These are phyloP conservation scores for Oeneis ivallda DNA, from an alignment of 2,888 invertebrate genomes.

Conservation along the genomic window DNA sequence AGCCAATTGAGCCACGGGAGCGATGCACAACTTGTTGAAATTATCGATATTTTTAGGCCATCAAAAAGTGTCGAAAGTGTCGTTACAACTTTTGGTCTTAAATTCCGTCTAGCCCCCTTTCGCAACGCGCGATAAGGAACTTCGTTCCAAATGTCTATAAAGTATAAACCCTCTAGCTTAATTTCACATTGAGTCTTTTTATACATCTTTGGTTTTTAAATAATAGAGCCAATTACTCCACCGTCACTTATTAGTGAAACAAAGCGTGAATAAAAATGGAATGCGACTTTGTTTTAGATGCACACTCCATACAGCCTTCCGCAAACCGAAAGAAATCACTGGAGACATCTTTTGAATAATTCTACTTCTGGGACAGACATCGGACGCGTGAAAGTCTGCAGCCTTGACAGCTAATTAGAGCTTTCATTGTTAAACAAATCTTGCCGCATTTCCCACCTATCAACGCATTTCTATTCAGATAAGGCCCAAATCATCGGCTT, in stretches of 20 bases:
- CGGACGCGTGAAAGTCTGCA: constrained; percentile 61
- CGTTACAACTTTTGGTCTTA: too few relatives aligned
- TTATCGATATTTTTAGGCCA: too few relatives aligned
- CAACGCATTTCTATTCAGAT: constrained; percentile 42
- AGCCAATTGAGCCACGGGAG: too few relatives aligned
- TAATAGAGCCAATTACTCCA: constrained; percentile 13
- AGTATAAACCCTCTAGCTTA: neutral
- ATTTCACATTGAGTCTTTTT: constrained; percentile 1
- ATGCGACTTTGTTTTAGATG: constrained; percentile 46
- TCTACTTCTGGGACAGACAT: constrained; percentile 73
- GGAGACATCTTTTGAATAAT: constrained; percentile 79
- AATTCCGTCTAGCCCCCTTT: too few relatives aligned
- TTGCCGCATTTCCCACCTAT: constrained; percentile 54
- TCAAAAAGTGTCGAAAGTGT: too few relatives aligned
- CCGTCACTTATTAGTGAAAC: constrained; percentile 34
- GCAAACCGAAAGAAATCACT: constrained; percentile 75
- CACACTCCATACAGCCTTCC: constrained; percentile 54
- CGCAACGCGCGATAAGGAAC: too few relatives aligned
- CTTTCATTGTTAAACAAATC: constrained; percentile 77
- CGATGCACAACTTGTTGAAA: too few relatives aligned
- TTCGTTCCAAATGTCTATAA: too few relatives aligned
- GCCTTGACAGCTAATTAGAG: constrained; percentile 80
- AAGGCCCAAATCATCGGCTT: constrained; percentile 43
- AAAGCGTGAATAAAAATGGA: constrained; percentile 46
- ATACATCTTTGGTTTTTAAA: neutral